Evolutionary conservation across 2,888 invertebrate genomes (phyloP), one percentile per base, ranked within the genome.

Genomic region (Harpalus rubripes): DNA sequence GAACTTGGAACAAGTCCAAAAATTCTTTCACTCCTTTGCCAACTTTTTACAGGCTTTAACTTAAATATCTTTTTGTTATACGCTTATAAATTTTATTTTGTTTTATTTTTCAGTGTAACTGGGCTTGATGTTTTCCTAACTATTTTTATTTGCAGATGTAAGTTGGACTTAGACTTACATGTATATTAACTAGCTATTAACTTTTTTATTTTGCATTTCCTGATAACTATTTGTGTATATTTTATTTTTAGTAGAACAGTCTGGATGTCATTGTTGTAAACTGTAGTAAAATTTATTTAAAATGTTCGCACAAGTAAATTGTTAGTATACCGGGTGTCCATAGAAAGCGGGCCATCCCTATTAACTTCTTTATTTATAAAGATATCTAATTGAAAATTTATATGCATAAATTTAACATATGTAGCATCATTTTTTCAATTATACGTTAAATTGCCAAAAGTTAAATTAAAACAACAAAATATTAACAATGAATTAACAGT

Each of bases 191-290:
- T 72, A 56, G 82, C 82, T 82, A 72, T 82, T 58, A 82, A 72
- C 65, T 56, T 72, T 68, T 22, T 82, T 26, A 81, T 56, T 89
- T 89, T 86, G 90, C 90, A 91, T 91, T 90, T 90, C 90, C 90
- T 91, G 91, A 87, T 87, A 81, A 59, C 87, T 89, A 88, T 79
- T 74, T 52, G 44, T 74, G 74, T 52, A 52, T 52, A 74, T 10
- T 74, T 52, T 68, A 86, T 87, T 85, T 85, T 74, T 85, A 85
- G 85, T 86, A 87, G 86, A 22, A 22, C 86, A 82, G 76, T 86
- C 86, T 63, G 58, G 22, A 26, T 61, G 52, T 39, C 15, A 82
- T 61, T 68, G 26, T 85, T 63, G 44, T 52, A 52, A 52, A 58
- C 6, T 32, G 32, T 78, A 85, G 80, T 85, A 68, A 76, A 63